phyloP scores from a whole-genome alignment of 2,888 invertebrate species.

The Oscheius sp. region DNA sequence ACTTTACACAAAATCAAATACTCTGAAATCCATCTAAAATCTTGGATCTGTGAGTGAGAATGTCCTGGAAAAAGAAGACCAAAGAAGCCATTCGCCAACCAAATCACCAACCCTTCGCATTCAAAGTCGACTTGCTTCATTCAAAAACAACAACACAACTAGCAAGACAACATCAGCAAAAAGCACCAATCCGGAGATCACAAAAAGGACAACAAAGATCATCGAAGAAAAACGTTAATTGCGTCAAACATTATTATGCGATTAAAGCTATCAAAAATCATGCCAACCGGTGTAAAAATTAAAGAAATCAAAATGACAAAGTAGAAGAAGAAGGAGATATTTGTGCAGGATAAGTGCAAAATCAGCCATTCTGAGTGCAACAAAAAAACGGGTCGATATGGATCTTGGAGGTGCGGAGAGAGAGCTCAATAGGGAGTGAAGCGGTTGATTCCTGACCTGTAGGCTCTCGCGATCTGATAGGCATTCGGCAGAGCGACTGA shows the following conservation, averaged over 20 bases:
- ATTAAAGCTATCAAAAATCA: conserved; percentile 17
- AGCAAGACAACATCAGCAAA: too few species aligned
- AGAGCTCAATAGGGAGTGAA: conserved; percentile 54
- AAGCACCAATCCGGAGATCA: too few species aligned
- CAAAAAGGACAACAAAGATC: too few species aligned
- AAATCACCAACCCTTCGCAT: too few species aligned
- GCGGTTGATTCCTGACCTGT: conserved; percentile 48
- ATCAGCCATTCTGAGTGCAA: conserved; percentile 8
- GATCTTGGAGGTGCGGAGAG: background rate
- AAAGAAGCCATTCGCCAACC: too few species aligned
- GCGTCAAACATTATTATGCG: conserved; percentile 24
- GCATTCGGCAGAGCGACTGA: conserved; percentile 42
- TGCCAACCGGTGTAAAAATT: conserved; percentile 6
- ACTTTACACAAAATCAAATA: too few species aligned
- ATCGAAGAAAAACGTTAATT: conserved; percentile 24
- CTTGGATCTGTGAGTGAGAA: too few species aligned
- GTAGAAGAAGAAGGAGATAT: background rate
- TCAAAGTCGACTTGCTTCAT: too few species aligned
- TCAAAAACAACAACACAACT: too few species aligned
- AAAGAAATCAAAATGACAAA: conserved; percentile 17
- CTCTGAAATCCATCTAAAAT: too few species aligned
- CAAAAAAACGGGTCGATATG: too few species aligned
- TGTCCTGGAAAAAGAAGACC: too few species aligned
- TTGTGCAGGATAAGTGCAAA: background rate
- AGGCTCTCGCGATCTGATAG: conserved; percentile 42